Evolutionary conservation across 2,113 vertebrate genomes (phyloP).

Genomic region (Casuarius casuarius): DNA sequence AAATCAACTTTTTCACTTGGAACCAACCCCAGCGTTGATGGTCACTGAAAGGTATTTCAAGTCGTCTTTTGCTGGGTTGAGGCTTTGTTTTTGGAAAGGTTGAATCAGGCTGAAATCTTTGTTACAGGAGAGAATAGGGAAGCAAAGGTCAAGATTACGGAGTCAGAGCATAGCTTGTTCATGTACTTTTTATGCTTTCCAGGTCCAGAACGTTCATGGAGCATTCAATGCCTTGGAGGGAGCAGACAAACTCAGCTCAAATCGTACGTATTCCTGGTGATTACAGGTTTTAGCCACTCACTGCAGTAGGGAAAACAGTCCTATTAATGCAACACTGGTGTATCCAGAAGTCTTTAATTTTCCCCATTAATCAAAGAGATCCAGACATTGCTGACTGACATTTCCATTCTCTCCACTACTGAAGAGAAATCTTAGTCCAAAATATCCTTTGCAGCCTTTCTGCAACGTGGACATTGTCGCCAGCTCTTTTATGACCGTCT

Average conservation of each 20-base stretch:
- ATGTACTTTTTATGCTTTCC: conserved; percentile 22
- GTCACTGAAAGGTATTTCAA: conserved; percentile 34
- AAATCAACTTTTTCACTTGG: conserved; percentile 45
- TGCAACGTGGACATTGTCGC: not conserved
- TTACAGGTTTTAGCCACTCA: not conserved
- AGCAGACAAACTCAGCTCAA: conserved; percentile 90
- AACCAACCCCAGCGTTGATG: not conserved
- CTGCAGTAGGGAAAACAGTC: not conserved
- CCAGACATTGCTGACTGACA: not conserved
- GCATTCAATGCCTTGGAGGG: conserved; percentile 97
- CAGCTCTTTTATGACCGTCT: not conserved
- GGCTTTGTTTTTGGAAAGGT: not conserved
- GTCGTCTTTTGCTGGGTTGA: not conserved
- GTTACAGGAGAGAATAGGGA: not conserved
- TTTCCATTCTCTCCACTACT: not conserved
- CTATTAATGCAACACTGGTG: not conserved
- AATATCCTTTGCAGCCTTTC: not conserved
- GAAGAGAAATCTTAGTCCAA: not conserved
- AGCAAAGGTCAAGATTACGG: conserved; percentile 7
- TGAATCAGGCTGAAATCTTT: conserved; percentile 4
- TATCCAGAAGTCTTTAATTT: not conserved
- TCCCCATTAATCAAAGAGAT: not conserved
- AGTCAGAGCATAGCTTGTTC: not conserved
- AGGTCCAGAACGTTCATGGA: conserved; percentile 93
- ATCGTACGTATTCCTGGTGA: conserved; percentile 84